Conservation (phyloP, 2,797 vertebrate genomes). For the Prunella strophiata region DNA sequence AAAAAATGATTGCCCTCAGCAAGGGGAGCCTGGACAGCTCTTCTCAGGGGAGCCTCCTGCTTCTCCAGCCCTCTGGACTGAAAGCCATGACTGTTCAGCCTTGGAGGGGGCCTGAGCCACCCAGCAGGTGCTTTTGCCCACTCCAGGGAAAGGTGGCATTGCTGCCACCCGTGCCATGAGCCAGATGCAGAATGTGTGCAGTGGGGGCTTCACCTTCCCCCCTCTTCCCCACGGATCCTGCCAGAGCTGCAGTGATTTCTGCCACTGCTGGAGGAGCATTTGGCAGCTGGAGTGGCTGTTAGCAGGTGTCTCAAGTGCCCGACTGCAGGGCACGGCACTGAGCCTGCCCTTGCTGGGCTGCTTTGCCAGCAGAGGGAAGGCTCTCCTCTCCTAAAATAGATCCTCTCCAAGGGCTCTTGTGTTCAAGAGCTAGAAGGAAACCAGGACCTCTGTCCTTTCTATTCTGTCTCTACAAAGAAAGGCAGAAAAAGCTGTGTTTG, state of each 20-base stretch:
- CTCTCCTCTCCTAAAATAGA: constrained; percentile 36
- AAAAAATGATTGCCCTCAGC: neutral
- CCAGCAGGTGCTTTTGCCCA: neutral
- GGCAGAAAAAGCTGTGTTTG: neutral
- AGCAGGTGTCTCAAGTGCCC: constrained; percentile 32
- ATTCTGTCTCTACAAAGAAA: neutral
- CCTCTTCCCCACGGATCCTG: neutral
- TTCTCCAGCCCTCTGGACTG: neutral
- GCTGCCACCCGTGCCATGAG: neutral
- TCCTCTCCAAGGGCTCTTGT: constrained; percentile 13
- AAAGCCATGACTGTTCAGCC: neutral
- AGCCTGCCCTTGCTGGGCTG: neutral
- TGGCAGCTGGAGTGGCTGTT: constrained; percentile 30
- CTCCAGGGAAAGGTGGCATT: neutral
- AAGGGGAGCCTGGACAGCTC: neutral
- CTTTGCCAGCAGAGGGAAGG: neutral
- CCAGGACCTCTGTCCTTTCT: neutral
- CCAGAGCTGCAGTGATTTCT: neutral
- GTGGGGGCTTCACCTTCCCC: neutral
- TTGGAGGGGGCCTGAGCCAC: neutral
- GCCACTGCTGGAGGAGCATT: neutral
- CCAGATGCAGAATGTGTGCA: rapidly evolving
- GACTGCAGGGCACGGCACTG: neutral
- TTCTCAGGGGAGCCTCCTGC: neutral
- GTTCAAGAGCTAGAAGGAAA: constrained; percentile 12